Conservation (phyloP, 2,797 vertebrate species). For the Okamejei kenojei region DNA sequence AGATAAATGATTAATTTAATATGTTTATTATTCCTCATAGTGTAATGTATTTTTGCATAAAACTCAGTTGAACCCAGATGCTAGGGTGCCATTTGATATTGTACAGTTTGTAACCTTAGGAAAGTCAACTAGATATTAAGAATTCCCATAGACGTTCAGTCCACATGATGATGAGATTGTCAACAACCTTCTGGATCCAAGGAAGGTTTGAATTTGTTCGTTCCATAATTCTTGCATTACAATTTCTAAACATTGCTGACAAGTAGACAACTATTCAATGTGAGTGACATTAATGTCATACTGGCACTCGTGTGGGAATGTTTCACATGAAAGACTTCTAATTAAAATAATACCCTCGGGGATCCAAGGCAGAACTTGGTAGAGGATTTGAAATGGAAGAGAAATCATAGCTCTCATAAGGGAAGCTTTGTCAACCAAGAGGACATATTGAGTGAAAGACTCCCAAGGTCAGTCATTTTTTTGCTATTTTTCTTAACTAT, state of each 20-base stretch:
- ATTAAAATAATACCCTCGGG: slow-evolving; percentile 10
- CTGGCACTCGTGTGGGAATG: not conserved
- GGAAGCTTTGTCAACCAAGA: not conserved
- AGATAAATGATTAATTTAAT: too few relatives aligned
- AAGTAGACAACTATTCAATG: not conserved
- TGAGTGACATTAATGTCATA: not conserved
- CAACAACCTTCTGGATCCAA: not conserved
- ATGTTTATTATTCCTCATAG: too few relatives aligned
- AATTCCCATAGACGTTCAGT: not conserved
- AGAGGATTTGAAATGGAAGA: not conserved
- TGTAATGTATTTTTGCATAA: not conserved
- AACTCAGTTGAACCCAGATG: not conserved
- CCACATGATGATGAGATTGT: too few relatives aligned
- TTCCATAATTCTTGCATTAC: not conserved
- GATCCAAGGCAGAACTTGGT: not conserved
- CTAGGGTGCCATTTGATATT: not conserved
- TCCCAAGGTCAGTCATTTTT: not conserved
- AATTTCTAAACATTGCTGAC: not conserved
- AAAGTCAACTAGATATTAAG: not conserved
- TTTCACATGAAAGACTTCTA: slow-evolving; percentile 1
- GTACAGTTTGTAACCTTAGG: not conserved
- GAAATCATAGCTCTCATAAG: not conserved
- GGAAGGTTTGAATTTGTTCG: not conserved
- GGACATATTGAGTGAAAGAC: not conserved
- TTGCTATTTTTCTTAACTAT: not conserved